A percentile compares a stretch with the other conserved stretches of the same genome.
These are phyloP conservation scores for Psittacula echo DNA, from an alignment of 2,797 vertebrate species.

Conservation along the genomic window DNA sequence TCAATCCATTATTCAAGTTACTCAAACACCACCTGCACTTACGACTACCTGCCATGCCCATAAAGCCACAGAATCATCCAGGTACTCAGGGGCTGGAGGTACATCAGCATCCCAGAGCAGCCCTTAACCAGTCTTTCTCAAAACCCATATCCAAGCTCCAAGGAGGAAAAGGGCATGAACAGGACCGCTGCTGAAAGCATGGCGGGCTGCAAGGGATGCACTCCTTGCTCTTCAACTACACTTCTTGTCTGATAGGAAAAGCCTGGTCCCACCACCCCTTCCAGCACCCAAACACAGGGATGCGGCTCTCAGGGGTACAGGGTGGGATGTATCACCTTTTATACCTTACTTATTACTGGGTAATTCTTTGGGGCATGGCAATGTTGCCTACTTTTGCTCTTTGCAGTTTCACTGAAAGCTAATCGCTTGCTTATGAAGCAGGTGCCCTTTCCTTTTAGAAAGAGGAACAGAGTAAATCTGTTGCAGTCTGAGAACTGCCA, in stretches of 20 bases:
- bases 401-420: background rate
- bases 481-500: background rate
- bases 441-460: background rate
- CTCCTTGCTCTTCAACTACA: background rate
- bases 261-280: background rate
- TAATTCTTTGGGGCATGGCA: background rate
- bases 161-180: background rate
- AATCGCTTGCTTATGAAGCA: background rate
- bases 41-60: too few species aligned
- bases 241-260: background rate
- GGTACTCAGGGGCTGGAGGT: background rate
- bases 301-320: background rate
- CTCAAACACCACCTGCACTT: accelerated
- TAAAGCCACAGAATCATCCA: background rate
- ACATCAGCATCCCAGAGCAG: background rate
- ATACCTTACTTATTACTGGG: background rate
- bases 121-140: background rate
- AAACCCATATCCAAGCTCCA: background rate
- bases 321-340: background rate
- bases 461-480: background rate
- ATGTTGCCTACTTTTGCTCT: background rate
- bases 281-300: background rate
- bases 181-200: background rate
- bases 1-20: background rate
- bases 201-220: background rate